Conservation (phyloP, 2,888 invertebrate species). For the Cordilura impudica region DNA sequence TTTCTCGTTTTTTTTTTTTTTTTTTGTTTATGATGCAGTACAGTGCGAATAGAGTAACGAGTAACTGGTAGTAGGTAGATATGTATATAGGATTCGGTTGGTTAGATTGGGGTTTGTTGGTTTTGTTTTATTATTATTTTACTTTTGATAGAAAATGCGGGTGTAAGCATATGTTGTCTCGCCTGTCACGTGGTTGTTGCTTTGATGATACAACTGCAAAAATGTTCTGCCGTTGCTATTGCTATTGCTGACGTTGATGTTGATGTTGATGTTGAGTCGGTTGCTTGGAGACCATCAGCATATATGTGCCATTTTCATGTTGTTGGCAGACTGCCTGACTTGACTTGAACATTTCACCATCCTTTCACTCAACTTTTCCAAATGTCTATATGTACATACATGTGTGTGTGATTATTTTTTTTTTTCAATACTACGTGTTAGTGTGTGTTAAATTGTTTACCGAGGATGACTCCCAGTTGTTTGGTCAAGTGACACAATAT, state of each 20-base stretch:
- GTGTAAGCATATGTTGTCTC: conserved; percentile 62
- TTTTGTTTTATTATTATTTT: conserved; percentile 3
- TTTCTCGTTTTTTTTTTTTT: no score
- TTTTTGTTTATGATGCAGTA: conserved; percentile 22
- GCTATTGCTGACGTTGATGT: conserved; percentile 43
- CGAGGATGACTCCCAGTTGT: conserved; percentile 40
- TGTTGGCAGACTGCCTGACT: conserved; percentile 65
- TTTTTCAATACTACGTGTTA: not conserved
- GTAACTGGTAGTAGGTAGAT: no score
- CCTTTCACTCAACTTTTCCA: conserved; percentile 52
- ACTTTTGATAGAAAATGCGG: conserved; percentile 41
- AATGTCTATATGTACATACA: not conserved
- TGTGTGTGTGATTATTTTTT: not conserved
- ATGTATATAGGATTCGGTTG: conserved; percentile 28
- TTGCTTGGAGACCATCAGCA: conserved; percentile 59
- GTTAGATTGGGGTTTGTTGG: conserved; percentile 5
- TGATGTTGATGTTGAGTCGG: conserved; percentile 53
- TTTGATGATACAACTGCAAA: conserved; percentile 49
- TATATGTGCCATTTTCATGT: conserved; percentile 48
- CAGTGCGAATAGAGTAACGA: not conserved
- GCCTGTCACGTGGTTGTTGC: conserved; percentile 62
- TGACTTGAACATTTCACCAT: conserved; percentile 60
- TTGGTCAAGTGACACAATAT: conserved; percentile 49
- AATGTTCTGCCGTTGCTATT: conserved; percentile 15
- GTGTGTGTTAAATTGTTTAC: conserved; percentile 34